Evolutionary conservation across 2,797 vertebrate genomes (phyloP).

Genomic region (Centropyge bicolor): DNA sequence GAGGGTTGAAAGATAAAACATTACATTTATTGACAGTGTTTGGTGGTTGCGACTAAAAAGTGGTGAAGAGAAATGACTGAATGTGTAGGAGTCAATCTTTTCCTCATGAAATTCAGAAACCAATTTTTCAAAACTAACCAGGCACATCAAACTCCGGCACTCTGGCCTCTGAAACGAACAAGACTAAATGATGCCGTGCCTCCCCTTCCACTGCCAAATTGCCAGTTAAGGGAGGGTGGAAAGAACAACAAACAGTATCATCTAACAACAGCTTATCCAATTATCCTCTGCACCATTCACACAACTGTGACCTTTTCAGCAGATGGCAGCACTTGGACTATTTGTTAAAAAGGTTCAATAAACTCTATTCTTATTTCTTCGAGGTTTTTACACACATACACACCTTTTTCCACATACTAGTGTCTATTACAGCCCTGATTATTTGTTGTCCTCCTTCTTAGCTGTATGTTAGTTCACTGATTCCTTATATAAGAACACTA

Average conservation of each 20-base stretch:
- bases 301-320: conserved; percentile 24
- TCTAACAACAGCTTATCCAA: conserved; percentile 31
- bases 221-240: conserved; percentile 24
- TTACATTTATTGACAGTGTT: not conserved
- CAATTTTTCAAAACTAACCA: conserved; percentile 44
- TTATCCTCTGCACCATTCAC: conserved; percentile 38
- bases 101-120: conserved; percentile 21
- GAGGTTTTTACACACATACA: no score
- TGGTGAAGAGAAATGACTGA: not conserved
- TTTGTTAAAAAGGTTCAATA: conserved; percentile 23
- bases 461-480: no score
- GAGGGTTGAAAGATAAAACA: not conserved
- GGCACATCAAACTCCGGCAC: conserved; percentile 1
- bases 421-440: no score
- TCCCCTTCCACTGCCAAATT: conserved; percentile 46
- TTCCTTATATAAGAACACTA: no score
- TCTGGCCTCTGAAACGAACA: conserved; percentile 39
- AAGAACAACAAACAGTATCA: conserved; percentile 36
- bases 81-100: not conserved
- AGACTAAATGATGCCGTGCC: conserved; percentile 32
- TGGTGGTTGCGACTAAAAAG: not conserved
- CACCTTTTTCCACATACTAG: no score
- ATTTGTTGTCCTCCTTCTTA: no score
- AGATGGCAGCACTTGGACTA: conserved; percentile 22
- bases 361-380: conserved; percentile 16